Conservation (phyloP, 2,888 invertebrate genomes). For the Macaria notata region DNA sequence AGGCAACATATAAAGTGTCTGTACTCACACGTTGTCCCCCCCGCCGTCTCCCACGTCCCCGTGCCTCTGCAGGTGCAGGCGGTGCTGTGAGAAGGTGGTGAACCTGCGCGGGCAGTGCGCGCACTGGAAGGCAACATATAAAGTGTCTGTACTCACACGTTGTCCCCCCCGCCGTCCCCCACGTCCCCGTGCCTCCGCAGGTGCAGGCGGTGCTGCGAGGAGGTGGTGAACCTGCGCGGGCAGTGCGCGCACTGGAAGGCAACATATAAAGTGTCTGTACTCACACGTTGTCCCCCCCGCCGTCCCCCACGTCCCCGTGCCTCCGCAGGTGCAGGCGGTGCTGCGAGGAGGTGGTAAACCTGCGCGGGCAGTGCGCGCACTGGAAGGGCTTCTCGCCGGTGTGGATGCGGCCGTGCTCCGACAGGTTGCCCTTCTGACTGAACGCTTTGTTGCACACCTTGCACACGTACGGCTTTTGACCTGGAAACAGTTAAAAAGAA, state of each 20-base stretch:
- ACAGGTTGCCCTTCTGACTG: slow-evolving; percentile 89
- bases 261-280: background rate
- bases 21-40: background rate
- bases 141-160: background rate
- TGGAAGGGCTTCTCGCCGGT: slow-evolving; percentile 89
- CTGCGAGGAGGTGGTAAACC: slow-evolving; percentile 89
- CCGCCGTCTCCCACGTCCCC: background rate
- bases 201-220: slow-evolving; percentile 87
- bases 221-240: slow-evolving; percentile 87
- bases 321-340: slow-evolving; percentile 85
- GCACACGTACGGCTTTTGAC: slow-evolving; percentile 86
- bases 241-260: slow-evolving; percentile 86
- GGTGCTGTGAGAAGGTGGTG: background rate
- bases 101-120: background rate
- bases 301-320: slow-evolving; percentile 37
- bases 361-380: slow-evolving; percentile 85
- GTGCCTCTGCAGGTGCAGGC: background rate
- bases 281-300: background rate
- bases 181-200: slow-evolving; percentile 68
- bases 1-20: background rate
- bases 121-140: background rate
- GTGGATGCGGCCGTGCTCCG: slow-evolving; percentile 89
- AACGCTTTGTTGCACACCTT: slow-evolving; percentile 87
- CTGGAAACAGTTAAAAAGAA: slow-evolving; percentile 36
- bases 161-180: background rate